Conservation (phyloP, 2,797 vertebrate species). For the Alca torda region DNA sequence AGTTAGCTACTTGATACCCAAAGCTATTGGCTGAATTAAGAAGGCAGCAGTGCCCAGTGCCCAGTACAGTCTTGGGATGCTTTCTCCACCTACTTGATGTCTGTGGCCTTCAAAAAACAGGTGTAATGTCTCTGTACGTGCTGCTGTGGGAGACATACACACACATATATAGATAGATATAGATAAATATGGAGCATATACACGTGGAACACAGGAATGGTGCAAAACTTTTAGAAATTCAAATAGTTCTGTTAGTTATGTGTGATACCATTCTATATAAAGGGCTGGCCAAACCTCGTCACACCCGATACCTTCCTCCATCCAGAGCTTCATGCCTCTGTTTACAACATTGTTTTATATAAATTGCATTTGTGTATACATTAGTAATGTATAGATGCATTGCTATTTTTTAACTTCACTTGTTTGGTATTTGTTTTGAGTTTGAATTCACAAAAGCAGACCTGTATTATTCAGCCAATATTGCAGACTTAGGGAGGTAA, state of each 20-base stretch:
- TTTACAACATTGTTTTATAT: not conserved
- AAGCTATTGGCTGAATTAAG: not conserved
- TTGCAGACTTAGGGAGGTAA: not conserved
- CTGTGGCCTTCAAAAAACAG: not conserved
- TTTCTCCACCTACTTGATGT: not conserved
- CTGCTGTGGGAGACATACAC: not conserved
- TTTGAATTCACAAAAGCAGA: not conserved
- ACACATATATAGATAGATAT: not conserved
- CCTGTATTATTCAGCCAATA: not conserved
- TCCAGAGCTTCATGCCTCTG: not conserved
- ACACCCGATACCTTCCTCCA: not conserved
- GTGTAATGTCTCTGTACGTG: fast-evolving
- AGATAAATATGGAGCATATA: not conserved
- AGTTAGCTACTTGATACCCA: not conserved
- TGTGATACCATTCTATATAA: not conserved
- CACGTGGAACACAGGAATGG: not conserved
- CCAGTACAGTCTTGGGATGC: not conserved
- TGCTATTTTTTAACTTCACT: not conserved
- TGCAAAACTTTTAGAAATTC: not conserved
- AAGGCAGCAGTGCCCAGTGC: not conserved
- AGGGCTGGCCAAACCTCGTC: not conserved
- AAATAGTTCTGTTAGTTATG: not conserved
- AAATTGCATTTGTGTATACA: not conserved
- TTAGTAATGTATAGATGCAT: not conserved
- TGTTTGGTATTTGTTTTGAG: not conserved